These are phyloP conservation scores for Hippocampus kuda DNA, from an alignment of 2,797 vertebrate genomes.

Conservation along the genomic window DNA sequence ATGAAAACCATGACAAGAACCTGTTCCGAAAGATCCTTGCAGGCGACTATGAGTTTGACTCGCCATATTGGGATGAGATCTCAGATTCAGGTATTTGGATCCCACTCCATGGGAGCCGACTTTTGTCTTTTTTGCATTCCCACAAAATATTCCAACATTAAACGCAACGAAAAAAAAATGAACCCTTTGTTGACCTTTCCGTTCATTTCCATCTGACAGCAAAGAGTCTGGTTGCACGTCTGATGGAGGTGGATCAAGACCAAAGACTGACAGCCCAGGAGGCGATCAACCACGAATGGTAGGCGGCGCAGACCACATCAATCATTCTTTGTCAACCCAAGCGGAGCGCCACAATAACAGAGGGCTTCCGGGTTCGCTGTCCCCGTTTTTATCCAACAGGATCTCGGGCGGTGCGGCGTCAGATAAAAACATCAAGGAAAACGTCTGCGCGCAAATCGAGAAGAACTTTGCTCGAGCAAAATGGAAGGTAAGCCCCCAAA, in stretches of 20 bases:
- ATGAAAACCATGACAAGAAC: constrained; percentile 96
- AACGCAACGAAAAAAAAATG: constrained; percentile 4
- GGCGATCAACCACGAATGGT: constrained; percentile 94
- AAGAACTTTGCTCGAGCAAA: constrained; percentile 98
- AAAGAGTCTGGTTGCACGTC: constrained; percentile 79
- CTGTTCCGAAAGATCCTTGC: constrained; percentile 95
- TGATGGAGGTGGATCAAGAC: constrained; percentile 98
- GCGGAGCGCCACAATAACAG: constrained; percentile 5
- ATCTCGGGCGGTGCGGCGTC: constrained; percentile 95
- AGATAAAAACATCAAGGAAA: constrained; percentile 98
- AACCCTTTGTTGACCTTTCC: constrained; percentile 16
- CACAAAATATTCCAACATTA: background rate
- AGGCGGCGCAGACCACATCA: constrained; percentile 12
- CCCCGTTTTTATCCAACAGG: constrained; percentile 56
- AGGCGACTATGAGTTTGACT: constrained; percentile 94
- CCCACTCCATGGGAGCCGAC: too few species aligned
- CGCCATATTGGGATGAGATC: constrained; percentile 97
- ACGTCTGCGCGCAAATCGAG: constrained; percentile 95
- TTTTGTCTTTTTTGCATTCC: background rate
- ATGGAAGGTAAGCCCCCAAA: constrained; percentile 79
- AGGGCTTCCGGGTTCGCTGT: background rate
- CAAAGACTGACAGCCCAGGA: constrained; percentile 94
- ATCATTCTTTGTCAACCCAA: background rate
- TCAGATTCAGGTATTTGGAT: constrained; percentile 78
- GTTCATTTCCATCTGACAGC: constrained; percentile 52